Base-by-base conservation (phyloP, 2,113 vertebrate species). In the Argyrosomus japonicus region DNA sequence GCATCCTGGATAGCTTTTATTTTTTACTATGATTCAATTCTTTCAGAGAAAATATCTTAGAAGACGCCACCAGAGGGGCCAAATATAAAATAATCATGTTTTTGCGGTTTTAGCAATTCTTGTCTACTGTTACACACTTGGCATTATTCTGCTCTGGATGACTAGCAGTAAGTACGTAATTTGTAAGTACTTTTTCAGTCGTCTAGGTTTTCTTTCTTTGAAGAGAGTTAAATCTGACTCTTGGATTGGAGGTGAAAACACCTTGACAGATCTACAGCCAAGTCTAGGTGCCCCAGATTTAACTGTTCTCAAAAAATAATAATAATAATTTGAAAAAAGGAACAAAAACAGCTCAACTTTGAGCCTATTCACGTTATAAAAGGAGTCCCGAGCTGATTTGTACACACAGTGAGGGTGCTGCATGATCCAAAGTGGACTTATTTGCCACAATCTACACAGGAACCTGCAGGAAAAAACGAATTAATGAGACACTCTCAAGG, bases 1-100 rank as follows among this genome's bases (percentile, higher is more conserved):
- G 17, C 9, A 25, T 68, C 15, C 19, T 21, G 14, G 6, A 9
- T 15, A n/a, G 7, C 60, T 76, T 77, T 61, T 54, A 29, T 47
- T 47, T 47, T 36, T 58, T 25, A 25, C 32, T 25, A 12, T 5
- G 47, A 62, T 84, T 68, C 45, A 18, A 65, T 60, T 19, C 70
- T 58, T 45, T 79, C 3, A 1, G 11, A 17, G 12, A 29, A 76
- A 45, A 56, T 50, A 5, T n/a, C 71, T 69, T 45, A 60, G 18
- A 68, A 51, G 23, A 61, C 3, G 23, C 47, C 12, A 63, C n/a
- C 21, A 40, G 48, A 2, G 40, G 19, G 11, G 10, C 65, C 36
- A 21, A 4, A 67, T 21, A 40, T 6, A 40, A 40, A 40, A 40
- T 40, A 2, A 40, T 40, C 15, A 13, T 25, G 17, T 64, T 45